phyloP scores from a whole-genome alignment of 2,797 vertebrate species.

The Oryzias sinensis region DNA sequence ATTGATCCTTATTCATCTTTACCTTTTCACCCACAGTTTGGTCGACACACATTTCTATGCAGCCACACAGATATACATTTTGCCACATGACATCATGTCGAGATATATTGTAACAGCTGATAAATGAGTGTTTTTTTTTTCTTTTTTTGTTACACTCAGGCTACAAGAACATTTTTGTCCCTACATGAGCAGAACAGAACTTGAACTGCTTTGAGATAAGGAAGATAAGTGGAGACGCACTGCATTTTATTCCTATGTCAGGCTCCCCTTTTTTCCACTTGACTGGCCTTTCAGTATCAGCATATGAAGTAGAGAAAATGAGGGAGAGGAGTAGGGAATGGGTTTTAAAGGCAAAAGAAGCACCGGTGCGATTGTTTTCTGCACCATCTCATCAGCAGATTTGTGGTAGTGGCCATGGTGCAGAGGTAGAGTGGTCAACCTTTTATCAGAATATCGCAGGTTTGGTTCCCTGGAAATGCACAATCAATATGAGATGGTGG shows the following conservation, averaged over 20 bases:
- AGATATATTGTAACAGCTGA: background rate
- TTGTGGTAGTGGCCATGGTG: background rate
- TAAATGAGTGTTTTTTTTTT: background rate
- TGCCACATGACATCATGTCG: constrained; percentile 6
- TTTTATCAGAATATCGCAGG: too few species aligned
- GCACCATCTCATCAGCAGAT: constrained; percentile 5
- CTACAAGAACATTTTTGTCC: constrained; percentile 16
- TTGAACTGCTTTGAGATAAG: constrained; percentile 27
- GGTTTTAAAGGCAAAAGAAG: constrained; percentile 30
- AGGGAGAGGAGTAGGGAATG: constrained; percentile 23
- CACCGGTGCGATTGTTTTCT: constrained; percentile 24
- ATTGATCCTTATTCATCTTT: constrained; percentile 63
- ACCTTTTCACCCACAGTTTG: constrained; percentile 26
- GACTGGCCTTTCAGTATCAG: constrained; percentile 70
- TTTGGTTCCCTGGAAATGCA: too few species aligned
- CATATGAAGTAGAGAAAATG: constrained; percentile 52
- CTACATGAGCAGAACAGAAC: constrained; percentile 35
- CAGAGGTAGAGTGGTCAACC: too few species aligned
- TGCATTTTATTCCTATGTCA: constrained; percentile 61
- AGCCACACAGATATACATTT: constrained; percentile 4
- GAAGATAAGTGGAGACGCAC: constrained; percentile 50
- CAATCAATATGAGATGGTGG: too few species aligned
- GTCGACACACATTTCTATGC: constrained; percentile 13
- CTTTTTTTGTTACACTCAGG: constrained; percentile 2
- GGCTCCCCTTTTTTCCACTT: constrained; percentile 55